These are phyloP conservation scores for Vidua macroura DNA, from an alignment of 2,113 vertebrate genomes.

Conservation along the genomic window DNA sequence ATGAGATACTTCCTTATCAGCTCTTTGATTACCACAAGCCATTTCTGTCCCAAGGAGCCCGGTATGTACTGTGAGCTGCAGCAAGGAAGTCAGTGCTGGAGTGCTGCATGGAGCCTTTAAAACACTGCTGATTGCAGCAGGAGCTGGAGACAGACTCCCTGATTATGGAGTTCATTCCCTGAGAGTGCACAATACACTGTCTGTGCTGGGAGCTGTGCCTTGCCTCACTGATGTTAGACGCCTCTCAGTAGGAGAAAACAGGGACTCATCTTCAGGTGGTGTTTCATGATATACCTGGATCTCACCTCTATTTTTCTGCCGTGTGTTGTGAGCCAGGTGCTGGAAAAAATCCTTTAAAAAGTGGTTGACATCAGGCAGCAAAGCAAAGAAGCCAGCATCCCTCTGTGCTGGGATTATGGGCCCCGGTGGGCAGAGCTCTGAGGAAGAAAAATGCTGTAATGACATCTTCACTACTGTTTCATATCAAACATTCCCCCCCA, in stretches of 20 bases:
- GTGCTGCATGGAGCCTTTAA: neutral
- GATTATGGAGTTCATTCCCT: neutral
- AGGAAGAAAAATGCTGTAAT: neutral
- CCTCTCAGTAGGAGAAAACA: neutral
- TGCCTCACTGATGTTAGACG: neutral
- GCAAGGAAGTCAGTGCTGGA: neutral
- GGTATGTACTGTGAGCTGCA: neutral
- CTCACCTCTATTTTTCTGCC: neutral
- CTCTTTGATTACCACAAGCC: neutral
- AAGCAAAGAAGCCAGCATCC: neutral
- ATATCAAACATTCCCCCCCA: neutral
- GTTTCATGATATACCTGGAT: neutral
- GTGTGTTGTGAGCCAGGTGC: neutral
- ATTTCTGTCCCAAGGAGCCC: neutral
- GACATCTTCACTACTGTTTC: neutral
- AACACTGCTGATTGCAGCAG: neutral
- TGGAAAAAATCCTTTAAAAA: neutral
- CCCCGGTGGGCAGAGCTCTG: neutral
- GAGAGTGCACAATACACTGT: neutral
- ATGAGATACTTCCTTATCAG: neutral
- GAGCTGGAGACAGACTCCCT: neutral
- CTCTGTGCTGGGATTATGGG: neutral
- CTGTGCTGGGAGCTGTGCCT: fast-evolving
- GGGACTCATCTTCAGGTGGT: neutral
- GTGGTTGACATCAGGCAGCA: neutral